Percentiles rank a stretch among this genome's conserved stretches.
These are phyloP conservation scores for Herpetotheres cachinnans DNA, from an alignment of 2,113 vertebrate genomes.

Conservation along the genomic window DNA sequence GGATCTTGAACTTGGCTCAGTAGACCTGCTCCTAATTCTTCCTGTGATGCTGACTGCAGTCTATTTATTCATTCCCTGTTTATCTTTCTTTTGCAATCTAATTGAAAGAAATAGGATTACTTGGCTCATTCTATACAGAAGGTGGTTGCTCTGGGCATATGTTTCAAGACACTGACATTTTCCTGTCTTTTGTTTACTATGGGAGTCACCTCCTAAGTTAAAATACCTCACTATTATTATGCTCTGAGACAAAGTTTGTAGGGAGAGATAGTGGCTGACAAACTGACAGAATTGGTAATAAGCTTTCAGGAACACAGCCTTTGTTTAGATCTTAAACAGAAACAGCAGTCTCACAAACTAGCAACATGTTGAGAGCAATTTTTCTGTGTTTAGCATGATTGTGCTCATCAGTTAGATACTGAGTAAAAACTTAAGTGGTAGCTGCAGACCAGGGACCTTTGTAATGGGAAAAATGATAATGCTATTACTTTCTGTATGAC, in stretches of 20 bases:
- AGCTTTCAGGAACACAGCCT: neutral
- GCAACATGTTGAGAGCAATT: neutral
- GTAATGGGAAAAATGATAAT: neutral
- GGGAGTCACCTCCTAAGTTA: neutral
- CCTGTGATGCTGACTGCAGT: neutral
- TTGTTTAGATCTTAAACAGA: neutral
- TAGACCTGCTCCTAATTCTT: neutral
- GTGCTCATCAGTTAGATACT: neutral
- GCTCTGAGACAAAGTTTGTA: neutral
- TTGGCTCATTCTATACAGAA: neutral
- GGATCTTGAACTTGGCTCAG: neutral
- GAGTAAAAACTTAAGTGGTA: neutral
- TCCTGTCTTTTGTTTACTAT: neutral
- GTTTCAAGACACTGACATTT: neutral
- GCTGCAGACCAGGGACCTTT: neutral
- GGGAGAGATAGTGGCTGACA: neutral
- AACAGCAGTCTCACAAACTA: neutral
- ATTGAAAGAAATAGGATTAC: slow-evolving; percentile 22
- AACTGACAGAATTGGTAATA: neutral
- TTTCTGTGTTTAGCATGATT: neutral
- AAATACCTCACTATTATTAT: neutral
- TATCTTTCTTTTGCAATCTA: slow-evolving; percentile 12
- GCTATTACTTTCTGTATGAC: neutral
- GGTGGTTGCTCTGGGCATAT: neutral
- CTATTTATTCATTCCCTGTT: slow-evolving; percentile 11